Conservation (phyloP, 2,888 invertebrate species). For the Zhuqinia jingwanae region DNA sequence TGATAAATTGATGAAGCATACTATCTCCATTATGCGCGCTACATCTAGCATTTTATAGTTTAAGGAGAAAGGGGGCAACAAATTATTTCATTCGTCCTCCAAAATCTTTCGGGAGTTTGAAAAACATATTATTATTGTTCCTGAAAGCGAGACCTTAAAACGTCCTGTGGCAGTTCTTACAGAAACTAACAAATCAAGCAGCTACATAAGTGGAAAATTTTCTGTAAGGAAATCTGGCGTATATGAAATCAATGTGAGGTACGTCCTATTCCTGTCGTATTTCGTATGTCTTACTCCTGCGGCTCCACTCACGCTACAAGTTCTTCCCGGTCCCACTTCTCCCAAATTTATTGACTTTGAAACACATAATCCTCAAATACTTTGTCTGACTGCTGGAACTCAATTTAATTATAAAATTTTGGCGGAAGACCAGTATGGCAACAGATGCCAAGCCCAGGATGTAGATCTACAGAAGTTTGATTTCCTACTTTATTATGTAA, state of each 20-base stretch:
- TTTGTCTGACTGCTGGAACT: constrained; percentile 15
- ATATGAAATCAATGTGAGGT: constrained; percentile 28
- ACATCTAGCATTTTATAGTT: constrained; percentile 16
- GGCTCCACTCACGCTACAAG: background rate
- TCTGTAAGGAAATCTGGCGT: constrained; percentile 36
- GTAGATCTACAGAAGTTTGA: constrained; percentile 18
- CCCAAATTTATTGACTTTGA: constrained; percentile 48
- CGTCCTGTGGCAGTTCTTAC: constrained; percentile 1
- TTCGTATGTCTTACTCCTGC: background rate
- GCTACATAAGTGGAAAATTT: constrained; percentile 34
- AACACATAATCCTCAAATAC: constrained; percentile 42
- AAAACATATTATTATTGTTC: constrained; percentile 5
- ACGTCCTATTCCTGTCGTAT: background rate
- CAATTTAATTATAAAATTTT: constrained; percentile 29
- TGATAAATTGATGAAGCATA: background rate
- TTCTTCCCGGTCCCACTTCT: constrained; percentile 1
- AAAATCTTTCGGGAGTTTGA: constrained; percentile 22
- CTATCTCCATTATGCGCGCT: background rate
- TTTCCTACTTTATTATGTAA: constrained; percentile 40
- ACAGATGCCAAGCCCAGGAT: constrained; percentile 24
- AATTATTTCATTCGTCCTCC: background rate
- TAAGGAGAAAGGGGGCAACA: constrained; percentile 14
- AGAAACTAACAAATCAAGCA: background rate
- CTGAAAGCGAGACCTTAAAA: background rate
- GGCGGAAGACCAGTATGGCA: constrained; percentile 48